Percentiles rank a stretch among this genome's conserved stretches.
These are phyloP conservation scores for Muraenolepis orangiensis DNA, from an alignment of 2,797 vertebrate species.

Conservation along the genomic window DNA sequence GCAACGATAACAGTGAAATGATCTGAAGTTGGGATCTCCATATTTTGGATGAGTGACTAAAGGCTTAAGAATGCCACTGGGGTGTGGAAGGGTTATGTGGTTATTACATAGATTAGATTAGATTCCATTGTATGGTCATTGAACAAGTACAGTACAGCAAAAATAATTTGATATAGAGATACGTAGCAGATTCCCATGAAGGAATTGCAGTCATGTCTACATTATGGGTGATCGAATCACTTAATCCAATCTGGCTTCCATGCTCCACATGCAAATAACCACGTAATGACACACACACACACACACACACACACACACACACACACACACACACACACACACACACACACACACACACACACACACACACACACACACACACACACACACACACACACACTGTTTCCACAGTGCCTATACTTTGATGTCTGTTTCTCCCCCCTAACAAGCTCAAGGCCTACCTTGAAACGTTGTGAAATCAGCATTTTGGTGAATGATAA, in stretches of 20 bases:
- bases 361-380: slow-evolving; percentile 1
- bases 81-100: neutral
- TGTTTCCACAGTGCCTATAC: neutral
- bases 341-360: neutral
- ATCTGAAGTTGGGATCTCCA: neutral
- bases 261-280: neutral
- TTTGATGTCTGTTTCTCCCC: neutral
- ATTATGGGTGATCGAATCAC: neutral
- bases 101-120: too few species aligned
- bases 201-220: neutral
- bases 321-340: neutral
- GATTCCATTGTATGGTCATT: too few species aligned
- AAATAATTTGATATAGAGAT: neutral
- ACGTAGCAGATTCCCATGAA: neutral
- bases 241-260: neutral
- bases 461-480: neutral
- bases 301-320: slow-evolving; percentile 2
- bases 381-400: neutral
- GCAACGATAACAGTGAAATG: neutral
- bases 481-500: neutral
- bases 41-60: neutral
- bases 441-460: neutral
- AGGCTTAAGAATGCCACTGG: neutral
- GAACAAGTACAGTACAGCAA: too few species aligned
- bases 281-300: neutral